Evolutionary conservation across 1,140 invertebrate species (phyloP), one percentile per base, ranked within the genome.

Genomic region (Euwallacea fornicatus): DNA sequence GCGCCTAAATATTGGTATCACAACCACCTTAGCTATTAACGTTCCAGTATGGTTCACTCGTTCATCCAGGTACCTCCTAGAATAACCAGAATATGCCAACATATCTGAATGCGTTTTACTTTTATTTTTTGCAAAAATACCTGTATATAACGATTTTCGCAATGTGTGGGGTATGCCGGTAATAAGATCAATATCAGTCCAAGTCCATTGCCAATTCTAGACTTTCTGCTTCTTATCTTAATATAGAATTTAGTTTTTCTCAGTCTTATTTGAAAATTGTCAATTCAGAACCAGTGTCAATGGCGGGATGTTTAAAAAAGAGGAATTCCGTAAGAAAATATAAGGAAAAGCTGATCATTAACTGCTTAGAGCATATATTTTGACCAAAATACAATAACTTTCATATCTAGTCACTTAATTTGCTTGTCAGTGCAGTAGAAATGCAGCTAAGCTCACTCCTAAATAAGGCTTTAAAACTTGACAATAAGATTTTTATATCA

Each of bases 41-140:
- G 21, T 4, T 33, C 15, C 9, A 16, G 13, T 46, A 9, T 47
- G n/a, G 1, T 33, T 33, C 21, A 4, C 21, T 4, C 21, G 21
- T 33, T 33, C 21, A 4, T 33, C 21, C 21, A 33, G 21, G 21
- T 33, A 33, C 50, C 41, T 50, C 42, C 13, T 43, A 10, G 21
- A 33, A 9, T 41, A 61, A 42, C 11, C 50, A 55, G 21, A 44
- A 66, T 56, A 69, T 43, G 53, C 60, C 42, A 13, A 59, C 61
- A 71, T 69, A 60, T 15, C 21, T 11, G 55, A 74, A 55, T 74
- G 68, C 72, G 72, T 74, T 74, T 74, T 66, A 74, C 44, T 74
- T 69, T 66, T 54, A 61, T 71, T 68, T 63, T 66, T 58, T 7
- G n/a, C 46, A 66, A 68, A 58, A 42, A 44, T 46, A 69, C 41